Conservation (phyloP, 1,140 invertebrate genomes). For the Onthophagus taurus region DNA sequence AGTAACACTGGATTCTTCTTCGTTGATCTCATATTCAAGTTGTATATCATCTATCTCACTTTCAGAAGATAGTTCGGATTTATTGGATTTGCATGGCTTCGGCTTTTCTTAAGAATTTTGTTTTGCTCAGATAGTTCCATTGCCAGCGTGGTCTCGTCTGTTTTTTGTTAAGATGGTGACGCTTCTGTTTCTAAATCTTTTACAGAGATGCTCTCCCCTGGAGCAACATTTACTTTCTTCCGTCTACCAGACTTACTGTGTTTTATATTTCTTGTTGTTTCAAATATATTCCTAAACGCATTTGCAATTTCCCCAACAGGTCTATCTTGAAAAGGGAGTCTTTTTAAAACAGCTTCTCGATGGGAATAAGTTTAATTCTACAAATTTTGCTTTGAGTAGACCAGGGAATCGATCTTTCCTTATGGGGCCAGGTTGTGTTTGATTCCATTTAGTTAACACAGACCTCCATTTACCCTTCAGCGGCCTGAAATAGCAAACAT, state of each 20-base stretch:
- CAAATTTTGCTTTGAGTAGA: constrained; percentile 7
- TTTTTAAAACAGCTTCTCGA: constrained; percentile 4
- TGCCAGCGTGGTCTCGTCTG: not conserved
- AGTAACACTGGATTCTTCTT: too few relatives aligned
- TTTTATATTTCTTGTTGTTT: not conserved
- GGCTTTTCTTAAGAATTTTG: too few relatives aligned
- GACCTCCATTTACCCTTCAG: constrained; percentile 33
- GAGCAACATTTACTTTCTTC: not conserved
- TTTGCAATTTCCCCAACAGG: not conserved
- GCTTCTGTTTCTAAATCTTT: constrained; percentile 1
- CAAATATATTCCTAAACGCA: not conserved
- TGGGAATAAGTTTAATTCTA: not conserved
- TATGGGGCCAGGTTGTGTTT: constrained; percentile 3
- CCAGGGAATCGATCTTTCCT: constrained; percentile 1
- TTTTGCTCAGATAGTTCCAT: not conserved
- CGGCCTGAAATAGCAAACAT: constrained; percentile 34
- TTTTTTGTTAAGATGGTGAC: not conserved
- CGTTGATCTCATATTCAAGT: too few relatives aligned
- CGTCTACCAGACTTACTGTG: not conserved
- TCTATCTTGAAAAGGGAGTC: not conserved
- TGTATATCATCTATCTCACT: too few relatives aligned
- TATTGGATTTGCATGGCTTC: too few relatives aligned
- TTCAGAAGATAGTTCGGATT: too few relatives aligned
- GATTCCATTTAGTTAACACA: constrained; percentile 30
- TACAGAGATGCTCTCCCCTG: not conserved